phyloP scores from a whole-genome alignment of 1,140 invertebrate genomes.

The Uloborus diversus region DNA sequence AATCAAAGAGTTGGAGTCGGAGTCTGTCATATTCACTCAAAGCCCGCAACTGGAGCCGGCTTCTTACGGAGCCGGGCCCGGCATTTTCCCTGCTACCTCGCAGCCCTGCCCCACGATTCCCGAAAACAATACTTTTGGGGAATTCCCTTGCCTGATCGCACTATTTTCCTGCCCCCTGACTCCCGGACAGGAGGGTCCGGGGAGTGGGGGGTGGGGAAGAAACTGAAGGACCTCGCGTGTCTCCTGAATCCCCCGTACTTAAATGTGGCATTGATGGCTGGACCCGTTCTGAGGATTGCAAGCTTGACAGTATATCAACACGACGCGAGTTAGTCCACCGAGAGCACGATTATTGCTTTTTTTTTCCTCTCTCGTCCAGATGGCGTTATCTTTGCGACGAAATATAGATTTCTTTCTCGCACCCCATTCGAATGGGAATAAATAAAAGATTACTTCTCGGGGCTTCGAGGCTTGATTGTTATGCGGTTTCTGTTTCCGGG shows the following conservation, averaged over 20 bases:
- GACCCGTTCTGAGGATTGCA: conserved; percentile 37
- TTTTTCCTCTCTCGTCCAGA: not conserved
- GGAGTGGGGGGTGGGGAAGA: conserved; percentile 24
- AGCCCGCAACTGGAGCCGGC: no score
- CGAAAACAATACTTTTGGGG: not conserved
- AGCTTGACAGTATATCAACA: conserved; percentile 53
- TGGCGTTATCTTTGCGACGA: conserved; percentile 33
- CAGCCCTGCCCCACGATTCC: no score
- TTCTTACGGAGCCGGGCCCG: no score
- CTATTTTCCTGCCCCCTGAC: conserved; percentile 8
- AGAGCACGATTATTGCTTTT: conserved; percentile 39
- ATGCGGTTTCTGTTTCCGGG: conserved; percentile 26
- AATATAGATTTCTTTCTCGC: not conserved
- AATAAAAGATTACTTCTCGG: conserved; percentile 45
- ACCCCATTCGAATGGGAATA: not conserved
- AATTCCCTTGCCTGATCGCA: not conserved
- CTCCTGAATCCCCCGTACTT: conserved; percentile 22
- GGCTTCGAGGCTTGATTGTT: conserved; percentile 24
- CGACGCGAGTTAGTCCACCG: not conserved
- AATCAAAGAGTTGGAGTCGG: no score
- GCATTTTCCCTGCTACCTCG: no score
- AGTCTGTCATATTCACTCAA: no score
- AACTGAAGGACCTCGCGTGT: conserved; percentile 25
- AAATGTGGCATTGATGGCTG: conserved; percentile 48
- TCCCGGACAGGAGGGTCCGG: not conserved